Evolutionary conservation across 2,888 invertebrate genomes (phyloP).

Genomic region (Melinaea menophilus): DNA sequence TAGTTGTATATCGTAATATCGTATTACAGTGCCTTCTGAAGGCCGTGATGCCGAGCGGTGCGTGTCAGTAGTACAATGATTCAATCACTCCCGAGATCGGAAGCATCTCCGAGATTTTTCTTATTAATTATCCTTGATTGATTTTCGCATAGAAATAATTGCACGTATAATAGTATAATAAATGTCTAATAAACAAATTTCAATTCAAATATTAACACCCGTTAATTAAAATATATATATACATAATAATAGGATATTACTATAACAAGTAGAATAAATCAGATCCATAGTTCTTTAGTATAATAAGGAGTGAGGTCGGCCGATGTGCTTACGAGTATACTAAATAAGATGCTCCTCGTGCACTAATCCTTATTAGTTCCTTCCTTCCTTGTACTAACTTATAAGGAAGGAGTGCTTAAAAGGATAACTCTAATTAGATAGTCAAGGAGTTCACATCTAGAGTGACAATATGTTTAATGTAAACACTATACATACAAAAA

Average conservation of each 20-base stretch:
- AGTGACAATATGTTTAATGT: constrained; percentile 18
- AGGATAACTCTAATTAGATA: constrained; percentile 27
- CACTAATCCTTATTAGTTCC: constrained; percentile 47
- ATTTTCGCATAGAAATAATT: not conserved
- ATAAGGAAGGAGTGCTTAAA: constrained; percentile 29
- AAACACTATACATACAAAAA: constrained; percentile 9
- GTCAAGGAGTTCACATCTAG: not conserved
- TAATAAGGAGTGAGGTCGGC: constrained; percentile 43
- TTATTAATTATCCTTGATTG: not conserved
- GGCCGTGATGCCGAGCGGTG: constrained; percentile 17
- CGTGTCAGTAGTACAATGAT: constrained; percentile 22
- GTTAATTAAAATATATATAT: not conserved
- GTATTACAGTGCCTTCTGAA: constrained; percentile 16
- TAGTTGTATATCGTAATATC: not conserved
- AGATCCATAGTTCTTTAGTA: constrained; percentile 45
- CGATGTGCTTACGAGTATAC: constrained; percentile 26
- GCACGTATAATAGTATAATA: too few relatives aligned
- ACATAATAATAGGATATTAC: not conserved
- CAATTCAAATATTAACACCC: too few relatives aligned
- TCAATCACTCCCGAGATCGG: constrained; percentile 13
- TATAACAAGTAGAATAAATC: not conserved
- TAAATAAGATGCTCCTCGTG: constrained; percentile 46
- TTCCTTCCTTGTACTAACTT: constrained; percentile 39
- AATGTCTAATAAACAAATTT: too few relatives aligned
- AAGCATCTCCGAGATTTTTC: not conserved